phyloP scores from a whole-genome alignment of 2,113 vertebrate species.

The Neolamprologus toae region DNA sequence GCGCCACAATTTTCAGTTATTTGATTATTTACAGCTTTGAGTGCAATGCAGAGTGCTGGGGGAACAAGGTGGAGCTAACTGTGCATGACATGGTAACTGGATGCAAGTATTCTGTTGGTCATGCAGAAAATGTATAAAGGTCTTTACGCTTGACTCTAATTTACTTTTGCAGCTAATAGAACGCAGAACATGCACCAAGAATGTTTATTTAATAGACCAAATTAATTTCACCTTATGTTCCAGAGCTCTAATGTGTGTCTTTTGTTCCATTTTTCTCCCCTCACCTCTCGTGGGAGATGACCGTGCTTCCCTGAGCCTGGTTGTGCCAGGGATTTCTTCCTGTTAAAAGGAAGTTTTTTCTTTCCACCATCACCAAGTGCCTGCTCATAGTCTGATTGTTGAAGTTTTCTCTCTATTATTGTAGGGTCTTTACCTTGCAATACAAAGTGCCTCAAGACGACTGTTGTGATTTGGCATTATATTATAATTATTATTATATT shows the following conservation, averaged over 20 bases:
- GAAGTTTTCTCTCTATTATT: neutral
- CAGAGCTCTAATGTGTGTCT: neutral
- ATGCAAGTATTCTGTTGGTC: neutral
- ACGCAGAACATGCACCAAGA: neutral
- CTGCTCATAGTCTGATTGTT: neutral
- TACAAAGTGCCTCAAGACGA: neutral
- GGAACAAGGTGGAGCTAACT: neutral
- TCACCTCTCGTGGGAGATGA: neutral
- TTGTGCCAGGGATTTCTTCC: neutral
- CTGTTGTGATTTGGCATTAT: neutral
- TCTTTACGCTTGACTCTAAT: neutral
- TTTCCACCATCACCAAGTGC: neutral
- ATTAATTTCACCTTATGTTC: neutral
- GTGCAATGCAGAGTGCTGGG: neutral
- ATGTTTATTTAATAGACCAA: neutral
- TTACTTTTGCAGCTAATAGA: neutral
- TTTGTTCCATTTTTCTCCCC: neutral
- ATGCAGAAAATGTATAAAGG: neutral
- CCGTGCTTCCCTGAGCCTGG: neutral
- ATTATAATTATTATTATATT: neutral
- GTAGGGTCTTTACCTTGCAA: neutral
- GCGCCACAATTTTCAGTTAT: neutral
- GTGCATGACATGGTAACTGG: neutral
- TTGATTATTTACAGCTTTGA: neutral
- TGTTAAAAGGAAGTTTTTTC: neutral